A percentile compares a stretch with the other conserved stretches of the same genome.
Evolutionary conservation across 1,140 invertebrate genomes (phyloP).

Genomic region (Drosophila nigrodunni): DNA sequence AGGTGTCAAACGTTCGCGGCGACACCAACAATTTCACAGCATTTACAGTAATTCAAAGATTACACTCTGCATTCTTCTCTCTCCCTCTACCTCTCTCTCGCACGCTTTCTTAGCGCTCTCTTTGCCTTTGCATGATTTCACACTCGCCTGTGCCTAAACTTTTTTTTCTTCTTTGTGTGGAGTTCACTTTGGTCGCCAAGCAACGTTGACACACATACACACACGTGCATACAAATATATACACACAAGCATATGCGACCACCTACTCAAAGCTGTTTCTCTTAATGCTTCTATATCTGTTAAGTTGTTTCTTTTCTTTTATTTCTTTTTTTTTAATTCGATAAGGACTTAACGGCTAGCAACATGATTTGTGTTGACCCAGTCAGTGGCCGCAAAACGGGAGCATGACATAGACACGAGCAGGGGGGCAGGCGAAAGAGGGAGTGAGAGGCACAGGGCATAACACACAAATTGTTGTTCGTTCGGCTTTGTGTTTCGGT

Average conservation of each 20-base stretch:
- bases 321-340: conserved; percentile 39
- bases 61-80: conserved; percentile 1
- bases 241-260: conserved; percentile 5
- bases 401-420: background rate
- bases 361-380: conserved; percentile 57
- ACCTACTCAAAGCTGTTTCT: conserved; percentile 1
- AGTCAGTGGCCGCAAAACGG: conserved; percentile 32
- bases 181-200: conserved; percentile 29
- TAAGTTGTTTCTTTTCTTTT: background rate
- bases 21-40: conserved; percentile 14
- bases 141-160: background rate
- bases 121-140: background rate
- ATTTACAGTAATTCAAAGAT: conserved; percentile 34
- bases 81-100: conserved; percentile 2
- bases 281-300: background rate
- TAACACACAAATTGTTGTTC: conserved; percentile 30
- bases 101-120: conserved; percentile 4
- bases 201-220: conserved; percentile 27
- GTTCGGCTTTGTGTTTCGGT: conserved; percentile 16
- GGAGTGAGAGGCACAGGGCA: conserved; percentile 2
- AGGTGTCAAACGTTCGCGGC: conserved; percentile 20
- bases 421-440: background rate
- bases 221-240: background rate
- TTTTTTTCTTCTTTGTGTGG: conserved; percentile 7
- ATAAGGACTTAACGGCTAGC: conserved; percentile 52